Base-by-base conservation (phyloP, 2,113 vertebrate species). In the Romanogobio albipinnatus region DNA sequence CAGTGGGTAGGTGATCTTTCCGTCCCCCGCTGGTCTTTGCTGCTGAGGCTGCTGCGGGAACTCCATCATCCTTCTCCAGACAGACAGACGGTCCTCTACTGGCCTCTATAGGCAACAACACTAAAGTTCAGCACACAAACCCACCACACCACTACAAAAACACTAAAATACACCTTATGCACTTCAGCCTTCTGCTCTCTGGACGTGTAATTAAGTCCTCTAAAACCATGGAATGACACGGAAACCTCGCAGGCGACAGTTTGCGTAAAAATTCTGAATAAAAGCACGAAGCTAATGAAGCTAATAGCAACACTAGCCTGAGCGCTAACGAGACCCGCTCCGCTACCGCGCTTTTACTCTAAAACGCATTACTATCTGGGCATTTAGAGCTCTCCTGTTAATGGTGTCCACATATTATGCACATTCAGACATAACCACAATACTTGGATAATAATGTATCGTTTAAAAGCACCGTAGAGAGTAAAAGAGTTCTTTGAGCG, bases 51-150 rank as follows among this genome's bases (percentile, higher is more conserved):
- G 97, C 91, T 96, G 88, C 89, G 96, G 93, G 93, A 99, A 99
- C 94, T 99, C 98, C 98, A 99, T 99, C 94, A 96, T 95, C 92
- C 87, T 94, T 95, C 89, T 96, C 94, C 93, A 92, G 95, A 93
- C 96, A 93, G 95, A 92, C 96, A 93, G 95, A 92, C 96, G 92
- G 95, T 98, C 96, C 96, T 97, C 96, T 98, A 98, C 97, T 96
- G 98, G 97, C 98, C 98, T 98, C 98, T 99, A 97, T 97, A 94
- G 97, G 98, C 95, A 95, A 96, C 92, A 97, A 97, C 98, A 97
- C 96, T 97, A 96, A 97, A 98, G 96, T 98, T 98, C 97, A 99
- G 90, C 95, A 89, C 90, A 92, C 94, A 92, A 92, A 91, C 90
- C 92, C 90, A 91, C 90, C 88, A 84, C 89, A 97, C 96, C 96